These are phyloP conservation scores for Campylorhamphus procurvoides DNA, from an alignment of 2,113 vertebrate species.

Conservation along the genomic window DNA sequence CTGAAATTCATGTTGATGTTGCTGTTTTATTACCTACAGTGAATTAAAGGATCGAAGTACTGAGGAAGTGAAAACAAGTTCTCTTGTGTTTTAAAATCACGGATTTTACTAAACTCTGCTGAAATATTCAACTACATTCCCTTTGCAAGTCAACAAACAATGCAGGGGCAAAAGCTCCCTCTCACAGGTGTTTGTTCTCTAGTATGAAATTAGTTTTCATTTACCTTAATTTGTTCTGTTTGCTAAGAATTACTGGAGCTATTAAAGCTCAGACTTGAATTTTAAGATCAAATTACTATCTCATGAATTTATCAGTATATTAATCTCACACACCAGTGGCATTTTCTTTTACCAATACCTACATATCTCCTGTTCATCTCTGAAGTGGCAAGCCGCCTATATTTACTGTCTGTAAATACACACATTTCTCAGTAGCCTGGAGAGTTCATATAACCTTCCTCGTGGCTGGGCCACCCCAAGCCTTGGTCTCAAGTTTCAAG, in stretches of 20 bases:
- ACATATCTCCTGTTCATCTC: background rate
- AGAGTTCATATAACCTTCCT: background rate
- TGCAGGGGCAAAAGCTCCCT: background rate
- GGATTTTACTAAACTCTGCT: background rate
- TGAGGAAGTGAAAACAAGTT: background rate
- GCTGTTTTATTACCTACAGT: background rate
- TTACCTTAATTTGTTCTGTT: constrained; percentile 49
- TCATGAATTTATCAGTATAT: background rate
- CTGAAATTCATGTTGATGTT: background rate
- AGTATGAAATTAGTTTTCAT: constrained; percentile 28
- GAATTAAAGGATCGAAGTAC: background rate
- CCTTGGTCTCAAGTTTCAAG: background rate
- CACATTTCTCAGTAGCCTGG: background rate
- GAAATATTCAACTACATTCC: background rate
- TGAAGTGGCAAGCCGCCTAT: background rate
- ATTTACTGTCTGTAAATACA: background rate
- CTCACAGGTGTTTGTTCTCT: background rate
- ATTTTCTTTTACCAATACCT: background rate
- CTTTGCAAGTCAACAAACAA: background rate
- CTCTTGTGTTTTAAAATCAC: background rate
- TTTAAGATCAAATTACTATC: background rate
- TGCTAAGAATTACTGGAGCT: background rate
- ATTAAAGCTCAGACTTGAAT: constrained; percentile 28
- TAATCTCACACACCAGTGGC: background rate
- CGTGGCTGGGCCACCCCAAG: background rate